Evolutionary conservation across 1,140 invertebrate species (phyloP).

Genomic region (Macrobrachium rosenbergii): DNA sequence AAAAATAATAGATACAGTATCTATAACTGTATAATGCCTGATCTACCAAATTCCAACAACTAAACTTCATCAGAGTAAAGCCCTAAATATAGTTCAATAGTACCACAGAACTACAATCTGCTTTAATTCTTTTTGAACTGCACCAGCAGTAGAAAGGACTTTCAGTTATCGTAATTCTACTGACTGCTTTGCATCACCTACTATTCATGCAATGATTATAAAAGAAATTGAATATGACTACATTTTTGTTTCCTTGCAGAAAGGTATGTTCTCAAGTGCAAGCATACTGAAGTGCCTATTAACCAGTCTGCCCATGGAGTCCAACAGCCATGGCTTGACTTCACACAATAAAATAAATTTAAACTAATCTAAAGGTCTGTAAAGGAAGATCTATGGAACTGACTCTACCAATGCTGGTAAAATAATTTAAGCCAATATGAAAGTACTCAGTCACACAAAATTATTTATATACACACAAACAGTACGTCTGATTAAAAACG

Average conservation of each 20-base stretch:
- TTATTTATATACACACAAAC: neutral
- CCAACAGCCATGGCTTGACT: constrained; percentile 41
- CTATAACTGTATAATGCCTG: no score
- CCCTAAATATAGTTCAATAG: no score
- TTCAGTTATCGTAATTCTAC: no score
- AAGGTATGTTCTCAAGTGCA: neutral
- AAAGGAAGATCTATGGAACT: neutral
- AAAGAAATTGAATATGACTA: constrained; percentile 1
- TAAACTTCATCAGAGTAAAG: no score
- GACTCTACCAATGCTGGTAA: constrained; percentile 1
- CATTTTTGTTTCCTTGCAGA: neutral
- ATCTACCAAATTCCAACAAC: no score
- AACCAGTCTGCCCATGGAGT: constrained; percentile 43
- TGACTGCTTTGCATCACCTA: neutral
- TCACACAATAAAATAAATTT: constrained; percentile 16
- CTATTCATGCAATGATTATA: constrained; percentile 20
- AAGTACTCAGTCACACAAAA: no score
- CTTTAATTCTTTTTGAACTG: no score
- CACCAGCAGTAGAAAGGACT: no score
- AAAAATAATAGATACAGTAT: no score
- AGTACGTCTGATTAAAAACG: neutral
- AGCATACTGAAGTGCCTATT: constrained; percentile 19
- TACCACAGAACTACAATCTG: no score
- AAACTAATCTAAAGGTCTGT: constrained; percentile 20
- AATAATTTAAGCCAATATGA: no score